Conservation (phyloP, 2,888 invertebrate genomes). For the Spicauda simplicius region DNA sequence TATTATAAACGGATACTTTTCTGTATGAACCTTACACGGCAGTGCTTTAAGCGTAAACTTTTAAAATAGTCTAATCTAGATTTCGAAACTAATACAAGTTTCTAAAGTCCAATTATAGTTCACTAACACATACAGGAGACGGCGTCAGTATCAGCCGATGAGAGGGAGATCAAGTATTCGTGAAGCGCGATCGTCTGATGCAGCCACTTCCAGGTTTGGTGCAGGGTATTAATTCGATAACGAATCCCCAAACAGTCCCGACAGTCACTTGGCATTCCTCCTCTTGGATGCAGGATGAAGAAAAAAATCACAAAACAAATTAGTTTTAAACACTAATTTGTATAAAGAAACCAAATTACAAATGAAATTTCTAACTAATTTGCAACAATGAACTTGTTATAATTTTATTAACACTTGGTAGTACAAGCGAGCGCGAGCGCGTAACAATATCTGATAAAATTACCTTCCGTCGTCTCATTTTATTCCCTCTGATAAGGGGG, state of each 20-base stretch:
- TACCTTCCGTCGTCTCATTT: slow-evolving; percentile 75
- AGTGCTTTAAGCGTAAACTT: slow-evolving; percentile 66
- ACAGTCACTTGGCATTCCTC: slow-evolving; percentile 88
- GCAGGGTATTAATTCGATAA: slow-evolving; percentile 93
- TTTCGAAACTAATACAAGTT: slow-evolving; percentile 54
- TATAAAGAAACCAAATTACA: slow-evolving; percentile 46
- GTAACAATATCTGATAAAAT: slow-evolving; percentile 67
- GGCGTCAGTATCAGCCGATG: slow-evolving; percentile 89
- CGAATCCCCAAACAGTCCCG: slow-evolving; percentile 95
- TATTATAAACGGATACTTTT: slow-evolving; percentile 72
- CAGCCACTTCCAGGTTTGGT: slow-evolving; percentile 98
- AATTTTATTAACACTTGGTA: slow-evolving; percentile 38
- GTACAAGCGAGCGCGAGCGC: slow-evolving; percentile 54
- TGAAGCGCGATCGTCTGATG: slow-evolving; percentile 95
- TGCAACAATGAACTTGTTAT: slow-evolving; percentile 24
- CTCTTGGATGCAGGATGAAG: slow-evolving; percentile 80
- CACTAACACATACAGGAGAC: slow-evolving; percentile 63
- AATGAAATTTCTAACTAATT: slow-evolving; percentile 9
- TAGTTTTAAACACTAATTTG: slow-evolving; percentile 50
- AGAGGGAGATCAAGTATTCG: slow-evolving; percentile 93
- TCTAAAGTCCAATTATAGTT: slow-evolving; percentile 52
- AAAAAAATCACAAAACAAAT: slow-evolving; percentile 72
- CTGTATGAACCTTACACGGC: slow-evolving; percentile 73
- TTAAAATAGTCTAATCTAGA: slow-evolving; percentile 50
- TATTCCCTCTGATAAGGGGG: slow-evolving; percentile 78